Evolutionary conservation across 2,888 invertebrate genomes (phyloP).

Genomic region (Tenthredo notha): DNA sequence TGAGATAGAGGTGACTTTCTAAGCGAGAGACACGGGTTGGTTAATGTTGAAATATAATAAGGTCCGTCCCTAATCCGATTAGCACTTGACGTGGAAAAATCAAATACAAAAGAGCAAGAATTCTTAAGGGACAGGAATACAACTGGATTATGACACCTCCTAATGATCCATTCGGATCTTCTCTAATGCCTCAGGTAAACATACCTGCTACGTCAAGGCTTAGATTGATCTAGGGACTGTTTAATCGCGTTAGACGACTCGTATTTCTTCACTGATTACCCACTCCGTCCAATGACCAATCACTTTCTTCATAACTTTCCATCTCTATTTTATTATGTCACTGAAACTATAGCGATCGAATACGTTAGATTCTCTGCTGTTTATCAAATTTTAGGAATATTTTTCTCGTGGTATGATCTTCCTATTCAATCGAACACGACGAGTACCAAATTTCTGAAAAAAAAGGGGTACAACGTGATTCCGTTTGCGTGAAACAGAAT

Average conservation of each 20-base stretch:
- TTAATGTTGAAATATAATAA: slow-evolving; percentile 47
- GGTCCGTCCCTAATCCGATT: slow-evolving; percentile 57
- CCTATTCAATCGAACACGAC: neutral
- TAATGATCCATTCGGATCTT: slow-evolving; percentile 57
- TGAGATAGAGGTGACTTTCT: neutral
- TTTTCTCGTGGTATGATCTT: neutral
- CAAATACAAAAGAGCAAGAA: slow-evolving; percentile 55
- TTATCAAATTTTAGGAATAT: neutral
- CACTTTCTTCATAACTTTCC: neutral
- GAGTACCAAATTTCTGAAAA: neutral
- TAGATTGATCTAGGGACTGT: slow-evolving; percentile 20
- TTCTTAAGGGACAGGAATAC: slow-evolving; percentile 59
- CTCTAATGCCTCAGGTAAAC: slow-evolving; percentile 49
- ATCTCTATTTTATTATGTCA: neutral
- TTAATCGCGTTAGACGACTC: slow-evolving; percentile 45
- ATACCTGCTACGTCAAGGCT: slow-evolving; percentile 36
- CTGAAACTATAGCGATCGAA: neutral
- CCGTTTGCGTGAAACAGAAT: neutral
- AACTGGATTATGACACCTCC: slow-evolving; percentile 62
- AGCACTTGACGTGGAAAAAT: slow-evolving; percentile 60
- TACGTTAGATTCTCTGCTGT: neutral
- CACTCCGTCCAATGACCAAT: neutral
- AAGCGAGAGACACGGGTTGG: slow-evolving; percentile 12
- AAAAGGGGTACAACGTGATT: no score
- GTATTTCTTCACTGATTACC: slow-evolving; percentile 20